These are phyloP conservation scores for Gallinago paraguaiae DNA, from an alignment of 2,113 vertebrate genomes.

Conservation along the genomic window DNA sequence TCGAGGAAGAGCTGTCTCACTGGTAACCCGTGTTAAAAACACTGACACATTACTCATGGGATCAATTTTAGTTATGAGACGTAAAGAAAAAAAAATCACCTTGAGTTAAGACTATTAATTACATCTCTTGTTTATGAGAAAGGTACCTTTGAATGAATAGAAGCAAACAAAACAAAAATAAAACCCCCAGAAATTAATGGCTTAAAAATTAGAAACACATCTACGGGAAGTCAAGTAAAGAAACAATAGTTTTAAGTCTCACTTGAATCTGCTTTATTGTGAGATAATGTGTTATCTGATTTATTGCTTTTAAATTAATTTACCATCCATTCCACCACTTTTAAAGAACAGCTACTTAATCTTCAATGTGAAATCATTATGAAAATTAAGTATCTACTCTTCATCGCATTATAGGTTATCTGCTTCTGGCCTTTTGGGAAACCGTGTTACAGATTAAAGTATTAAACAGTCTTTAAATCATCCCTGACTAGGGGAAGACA, in stretches of 20 bases:
- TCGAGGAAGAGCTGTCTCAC: not conserved
- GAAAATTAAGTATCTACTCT: slow-evolving; percentile 10
- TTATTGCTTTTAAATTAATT: not conserved
- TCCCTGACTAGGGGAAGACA: not conserved
- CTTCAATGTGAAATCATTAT: not conserved
- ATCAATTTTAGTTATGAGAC: not conserved
- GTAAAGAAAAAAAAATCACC: not conserved
- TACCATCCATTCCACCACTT: not conserved
- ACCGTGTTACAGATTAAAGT: slow-evolving; percentile 17
- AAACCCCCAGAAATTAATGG: not conserved
- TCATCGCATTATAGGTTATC: not conserved
- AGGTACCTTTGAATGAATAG: not conserved
- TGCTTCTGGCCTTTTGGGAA: not conserved
- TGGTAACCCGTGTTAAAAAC: not conserved
- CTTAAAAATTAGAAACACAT: not conserved
- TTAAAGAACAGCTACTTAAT: slow-evolving; percentile 10
- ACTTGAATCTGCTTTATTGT: not conserved
- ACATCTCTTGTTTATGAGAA: not conserved
- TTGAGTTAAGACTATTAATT: not conserved
- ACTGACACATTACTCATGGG: accelerated
- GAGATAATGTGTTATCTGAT: not conserved
- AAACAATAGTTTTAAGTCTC: not conserved
- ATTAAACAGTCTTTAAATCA: slow-evolving; percentile 34
- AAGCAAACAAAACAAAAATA: not conserved
- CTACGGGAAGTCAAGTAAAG: not conserved